Evolutionary conservation across 2,888 invertebrate genomes (phyloP).

Genomic region (Pandemis heparana): DNA sequence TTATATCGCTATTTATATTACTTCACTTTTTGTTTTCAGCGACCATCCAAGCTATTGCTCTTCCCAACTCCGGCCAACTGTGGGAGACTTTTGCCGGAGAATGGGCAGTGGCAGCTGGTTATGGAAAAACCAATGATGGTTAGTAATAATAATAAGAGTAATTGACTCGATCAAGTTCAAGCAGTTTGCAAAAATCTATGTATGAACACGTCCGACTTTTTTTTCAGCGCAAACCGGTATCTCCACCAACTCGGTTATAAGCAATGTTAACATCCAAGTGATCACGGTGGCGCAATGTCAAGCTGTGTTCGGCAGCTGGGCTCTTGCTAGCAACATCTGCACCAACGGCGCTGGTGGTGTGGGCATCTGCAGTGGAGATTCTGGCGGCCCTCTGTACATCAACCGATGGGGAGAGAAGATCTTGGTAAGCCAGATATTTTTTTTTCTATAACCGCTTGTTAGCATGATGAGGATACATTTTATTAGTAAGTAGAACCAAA

Average conservation of each 20-base stretch:
- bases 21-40: slow-evolving; percentile 21
- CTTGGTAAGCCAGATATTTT: slow-evolving; percentile 27
- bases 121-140: slow-evolving; percentile 41
- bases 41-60: slow-evolving; percentile 35
- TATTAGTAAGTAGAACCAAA: not conserved
- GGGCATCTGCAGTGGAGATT: slow-evolving; percentile 55
- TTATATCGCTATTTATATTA: not conserved
- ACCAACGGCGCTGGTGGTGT: slow-evolving; percentile 53
- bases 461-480: not conserved
- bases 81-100: slow-evolving; percentile 28
- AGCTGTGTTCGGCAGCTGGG: slow-evolving; percentile 47
- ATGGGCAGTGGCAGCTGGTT: slow-evolving; percentile 42
- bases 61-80: slow-evolving; percentile 30
- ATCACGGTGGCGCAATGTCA: slow-evolving; percentile 51
- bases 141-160: not conserved
- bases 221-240: slow-evolving; percentile 30
- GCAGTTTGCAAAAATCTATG: not conserved
- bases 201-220: not conserved
- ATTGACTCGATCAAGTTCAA: not conserved
- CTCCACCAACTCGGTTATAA: slow-evolving; percentile 17
- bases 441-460: not conserved
- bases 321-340: slow-evolving; percentile 49
- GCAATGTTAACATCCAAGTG: slow-evolving; percentile 52
- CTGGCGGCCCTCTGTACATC: slow-evolving; percentile 51
- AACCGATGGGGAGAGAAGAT: slow-evolving; percentile 31